Evolutionary conservation across 2,797 vertebrate species (phyloP).

Genomic region (Vireo griseus): DNA sequence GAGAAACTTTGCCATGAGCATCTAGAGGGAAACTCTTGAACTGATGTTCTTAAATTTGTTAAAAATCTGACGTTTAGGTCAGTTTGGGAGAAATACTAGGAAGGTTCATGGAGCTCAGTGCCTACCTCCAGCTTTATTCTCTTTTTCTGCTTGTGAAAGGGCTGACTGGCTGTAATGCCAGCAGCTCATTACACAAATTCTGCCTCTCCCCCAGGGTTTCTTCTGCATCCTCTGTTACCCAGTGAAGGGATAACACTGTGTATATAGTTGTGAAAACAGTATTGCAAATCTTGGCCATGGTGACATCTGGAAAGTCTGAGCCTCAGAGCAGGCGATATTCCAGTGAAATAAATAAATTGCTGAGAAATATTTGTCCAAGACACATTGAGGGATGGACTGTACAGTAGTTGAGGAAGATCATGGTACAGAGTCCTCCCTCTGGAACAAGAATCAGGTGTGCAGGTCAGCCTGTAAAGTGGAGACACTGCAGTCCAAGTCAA

Average conservation of each 20-base stretch:
- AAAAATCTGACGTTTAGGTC: not conserved
- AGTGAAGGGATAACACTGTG: not conserved
- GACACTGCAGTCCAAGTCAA: not conserved
- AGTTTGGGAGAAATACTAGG: not conserved
- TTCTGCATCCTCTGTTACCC: not conserved
- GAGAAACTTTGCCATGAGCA: not conserved
- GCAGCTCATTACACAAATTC: not conserved
- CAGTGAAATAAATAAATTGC: not conserved
- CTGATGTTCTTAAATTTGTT: not conserved
- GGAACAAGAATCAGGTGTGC: not conserved
- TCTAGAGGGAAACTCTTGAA: not conserved
- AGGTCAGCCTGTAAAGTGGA: not conserved
- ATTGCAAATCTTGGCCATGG: not conserved
- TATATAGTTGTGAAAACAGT: not conserved
- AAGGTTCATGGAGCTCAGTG: not conserved
- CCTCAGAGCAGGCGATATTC: not conserved
- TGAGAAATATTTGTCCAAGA: not conserved
- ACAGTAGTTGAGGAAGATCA: not conserved
- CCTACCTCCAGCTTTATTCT: not conserved
- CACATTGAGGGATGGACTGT: not conserved
- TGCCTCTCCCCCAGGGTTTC: not conserved
- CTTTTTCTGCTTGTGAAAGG: not conserved
- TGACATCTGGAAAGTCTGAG: accelerated
- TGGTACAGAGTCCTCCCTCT: not conserved
- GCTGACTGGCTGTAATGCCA: not conserved